Evolutionary conservation across 2,113 vertebrate species (phyloP).

Genomic region (Eurystomus gularis): DNA sequence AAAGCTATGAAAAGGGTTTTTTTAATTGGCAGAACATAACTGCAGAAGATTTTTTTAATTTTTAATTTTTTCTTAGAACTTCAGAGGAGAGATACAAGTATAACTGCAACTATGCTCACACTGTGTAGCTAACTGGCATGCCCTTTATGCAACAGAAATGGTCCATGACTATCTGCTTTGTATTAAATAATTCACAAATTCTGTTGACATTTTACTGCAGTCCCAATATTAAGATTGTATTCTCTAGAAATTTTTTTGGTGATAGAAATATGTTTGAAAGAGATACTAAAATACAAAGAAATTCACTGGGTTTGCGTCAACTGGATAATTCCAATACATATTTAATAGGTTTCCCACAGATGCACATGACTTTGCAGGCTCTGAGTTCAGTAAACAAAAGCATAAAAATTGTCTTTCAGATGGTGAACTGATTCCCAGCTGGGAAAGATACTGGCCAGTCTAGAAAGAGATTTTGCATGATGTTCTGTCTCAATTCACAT

Average conservation of each 20-base stretch:
- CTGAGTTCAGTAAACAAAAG: neutral
- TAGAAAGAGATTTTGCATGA: neutral
- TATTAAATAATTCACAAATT: conserved; percentile 41
- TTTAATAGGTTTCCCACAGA: conserved; percentile 36
- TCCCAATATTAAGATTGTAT: neutral
- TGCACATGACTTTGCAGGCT: neutral
- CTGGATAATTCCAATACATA: conserved; percentile 45
- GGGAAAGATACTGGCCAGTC: neutral
- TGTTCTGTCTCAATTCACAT: neutral
- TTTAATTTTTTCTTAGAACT: neutral
- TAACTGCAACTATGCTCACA: neutral
- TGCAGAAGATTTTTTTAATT: neutral
- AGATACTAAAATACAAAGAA: conserved; percentile 4
- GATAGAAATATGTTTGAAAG: conserved; percentile 3
- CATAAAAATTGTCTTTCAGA: conserved; percentile 2
- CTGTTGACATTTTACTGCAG: conserved; percentile 9
- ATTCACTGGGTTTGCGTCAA: neutral
- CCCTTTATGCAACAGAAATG: neutral
- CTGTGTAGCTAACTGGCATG: neutral
- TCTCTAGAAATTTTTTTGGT: neutral
- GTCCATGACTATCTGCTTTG: neutral
- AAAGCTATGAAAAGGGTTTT: neutral
- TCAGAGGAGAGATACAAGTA: neutral
- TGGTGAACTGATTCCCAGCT: neutral
- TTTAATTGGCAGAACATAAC: neutral